Evolutionary conservation across 2,113 vertebrate species (phyloP), one percentile per base, ranked within the genome.

Genomic region (Pygoscelis antarcticus): DNA sequence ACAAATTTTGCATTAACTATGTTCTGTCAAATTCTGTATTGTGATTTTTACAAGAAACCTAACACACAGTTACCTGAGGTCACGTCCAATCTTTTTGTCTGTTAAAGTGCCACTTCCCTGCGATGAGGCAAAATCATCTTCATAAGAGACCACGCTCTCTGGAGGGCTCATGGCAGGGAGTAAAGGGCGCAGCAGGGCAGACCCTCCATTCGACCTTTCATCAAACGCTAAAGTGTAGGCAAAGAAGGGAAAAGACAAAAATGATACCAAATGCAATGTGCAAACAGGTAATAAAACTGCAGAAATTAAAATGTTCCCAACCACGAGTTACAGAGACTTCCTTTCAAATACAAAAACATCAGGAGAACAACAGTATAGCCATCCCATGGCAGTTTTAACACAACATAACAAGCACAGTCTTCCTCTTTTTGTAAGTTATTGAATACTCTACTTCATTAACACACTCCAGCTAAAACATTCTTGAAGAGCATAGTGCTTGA

Each of bases 121-220:
- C 0, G 98, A 99, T 1, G 99, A 99, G 61, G 98, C 95, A 97
- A 99, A 99, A 89, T 99, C 99, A 92, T 99, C 99, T 87, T 99
- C 99, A 10, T 99, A 99, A 6, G 98, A 98, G 69, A 89, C 93
- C 11, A 96, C n/a, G 3, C 97, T 98, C 20, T 98, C 98, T 8
- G 97, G 89, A 25, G 98, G 97, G 83, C 97, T 98, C 84, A 96
- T 77, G 57, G 93, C 87, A 75, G 98, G 97, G 62, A 96, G 96
- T n/a, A 96, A 92, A 74, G 98, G 97, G 34, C 29, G 97, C 16
- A 97, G 89, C 9, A 96, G 69, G 10, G 98, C 97, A 76, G 97
- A 95, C 52, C 93, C 98, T 92, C 96, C 97, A 10, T 89, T 98
- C 6, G 78, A 85, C 52, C 83, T 97, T n/a, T 98, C 98, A 76